Evolutionary conservation across 2,797 vertebrate species (phyloP), one percentile per base, ranked within the genome.

Genomic region (Bovichtus variegatus): DNA sequence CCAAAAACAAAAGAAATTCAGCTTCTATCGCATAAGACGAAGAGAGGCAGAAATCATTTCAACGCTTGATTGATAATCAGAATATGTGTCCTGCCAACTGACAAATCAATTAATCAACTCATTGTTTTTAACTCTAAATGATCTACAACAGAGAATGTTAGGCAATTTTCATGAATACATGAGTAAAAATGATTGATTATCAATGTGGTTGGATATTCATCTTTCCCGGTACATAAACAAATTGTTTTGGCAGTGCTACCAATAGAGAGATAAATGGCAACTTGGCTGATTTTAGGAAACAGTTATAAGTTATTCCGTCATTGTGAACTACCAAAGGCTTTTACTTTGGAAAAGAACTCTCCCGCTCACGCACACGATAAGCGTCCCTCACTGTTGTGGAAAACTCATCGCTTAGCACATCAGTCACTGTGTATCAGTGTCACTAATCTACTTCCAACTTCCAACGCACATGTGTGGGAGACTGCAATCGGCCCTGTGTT

Each of bases 401-500:
- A 84, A 84, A 77, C 55, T 71, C 76, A 76, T 64, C 65, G 74
- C 69, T 51, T 5, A 54, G 76, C 76, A 76, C 81, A 87, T 89
- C 87, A 83, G 78, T 91, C 85, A 88, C 34, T 11, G 53, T 34
- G n/a, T 77, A 90, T 91, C 88, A 86, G 68, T 71, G 82, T 87
- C 90, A 68, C 84, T 87, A 84, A 92, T 92, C 84, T 85, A 81
- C 80, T 85, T 85, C 65, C 46, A 50, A 59, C 72, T 47, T 84
- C 79, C 81, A 71, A 49, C 53, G 25, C 62, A 40, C 57, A 40
- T 8, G 78, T 63, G 86, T 61, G 78, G 77, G 75, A 80, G 76
- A 36, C 40, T 8, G 38, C 40, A 60, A 73, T 71, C 58, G 27
- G 80, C 78, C 44, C 36, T 9, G 59, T 60, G 69, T 72, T 71